phyloP scores from a whole-genome alignment of 2,113 vertebrate species.

The Eidolon helvum region DNA sequence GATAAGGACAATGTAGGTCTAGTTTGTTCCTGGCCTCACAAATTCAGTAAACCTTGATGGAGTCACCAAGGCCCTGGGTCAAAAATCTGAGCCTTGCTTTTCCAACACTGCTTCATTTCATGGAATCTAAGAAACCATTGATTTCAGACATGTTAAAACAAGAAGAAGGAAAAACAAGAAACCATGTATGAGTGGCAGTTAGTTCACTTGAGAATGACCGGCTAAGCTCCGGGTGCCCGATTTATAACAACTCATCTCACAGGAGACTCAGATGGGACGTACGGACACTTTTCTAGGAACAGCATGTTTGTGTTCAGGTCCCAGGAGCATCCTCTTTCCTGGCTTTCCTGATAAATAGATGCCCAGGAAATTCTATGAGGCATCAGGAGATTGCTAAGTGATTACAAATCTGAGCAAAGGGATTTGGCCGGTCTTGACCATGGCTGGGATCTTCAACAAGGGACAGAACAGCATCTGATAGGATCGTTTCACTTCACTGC shows the following conservation, averaged over 20 bases:
- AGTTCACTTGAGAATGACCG: neutral
- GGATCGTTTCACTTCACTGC: neutral
- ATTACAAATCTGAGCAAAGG: neutral
- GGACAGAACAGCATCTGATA: neutral
- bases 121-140: neutral
- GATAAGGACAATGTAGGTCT: neutral
- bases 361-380: neutral
- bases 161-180: neutral
- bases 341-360: neutral
- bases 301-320: neutral
- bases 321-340: neutral
- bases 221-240: neutral
- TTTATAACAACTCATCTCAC: neutral
- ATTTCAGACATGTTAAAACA: neutral
- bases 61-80: neutral
- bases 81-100: neutral
- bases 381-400: neutral
- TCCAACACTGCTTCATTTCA: neutral
- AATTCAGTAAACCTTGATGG: neutral
- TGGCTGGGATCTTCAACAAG: neutral
- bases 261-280: neutral
- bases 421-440: neutral
- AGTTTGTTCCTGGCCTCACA: neutral
- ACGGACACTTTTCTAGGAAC: neutral
- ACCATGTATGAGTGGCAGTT: neutral